Percentiles rank a stretch among this genome's conserved stretches.
Evolutionary conservation across 2,797 vertebrate species (phyloP).

Genomic region (Fringilla coelebs): DNA sequence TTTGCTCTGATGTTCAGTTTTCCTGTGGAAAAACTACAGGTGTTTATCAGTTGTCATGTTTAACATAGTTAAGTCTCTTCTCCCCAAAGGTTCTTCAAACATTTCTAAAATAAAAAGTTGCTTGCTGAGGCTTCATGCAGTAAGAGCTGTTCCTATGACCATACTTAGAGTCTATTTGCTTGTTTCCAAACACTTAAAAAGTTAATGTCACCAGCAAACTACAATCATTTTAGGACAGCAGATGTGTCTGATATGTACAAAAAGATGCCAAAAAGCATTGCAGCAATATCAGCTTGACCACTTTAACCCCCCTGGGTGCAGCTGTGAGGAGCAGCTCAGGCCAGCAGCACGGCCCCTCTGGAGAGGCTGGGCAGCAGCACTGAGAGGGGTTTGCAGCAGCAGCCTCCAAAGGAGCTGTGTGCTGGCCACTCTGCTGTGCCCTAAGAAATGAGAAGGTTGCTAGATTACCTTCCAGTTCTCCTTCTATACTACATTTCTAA

Average conservation of each 20-base stretch:
- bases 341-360: neutral
- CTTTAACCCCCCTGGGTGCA: neutral
- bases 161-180: neutral
- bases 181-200: neutral
- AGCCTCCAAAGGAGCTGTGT: neutral
- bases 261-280: neutral
- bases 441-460: neutral
- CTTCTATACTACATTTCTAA: neutral
- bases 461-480: neutral
- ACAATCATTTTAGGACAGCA: neutral
- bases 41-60: neutral
- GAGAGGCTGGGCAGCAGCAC: neutral
- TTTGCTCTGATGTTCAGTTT: neutral
- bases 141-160: neutral
- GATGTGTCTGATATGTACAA: neutral
- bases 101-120: neutral
- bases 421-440: neutral
- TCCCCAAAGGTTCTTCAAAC: neutral
- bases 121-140: neutral
- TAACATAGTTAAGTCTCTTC: neutral
- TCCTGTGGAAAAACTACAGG: neutral
- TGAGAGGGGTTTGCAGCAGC: neutral
- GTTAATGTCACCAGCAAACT: neutral
- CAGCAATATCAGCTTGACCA: neutral
- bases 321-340: neutral